Percentiles rank a stretch among this genome's conserved stretches.
Conservation (phyloP, 2,888 invertebrate species). For the Julus scanicus region DNA sequence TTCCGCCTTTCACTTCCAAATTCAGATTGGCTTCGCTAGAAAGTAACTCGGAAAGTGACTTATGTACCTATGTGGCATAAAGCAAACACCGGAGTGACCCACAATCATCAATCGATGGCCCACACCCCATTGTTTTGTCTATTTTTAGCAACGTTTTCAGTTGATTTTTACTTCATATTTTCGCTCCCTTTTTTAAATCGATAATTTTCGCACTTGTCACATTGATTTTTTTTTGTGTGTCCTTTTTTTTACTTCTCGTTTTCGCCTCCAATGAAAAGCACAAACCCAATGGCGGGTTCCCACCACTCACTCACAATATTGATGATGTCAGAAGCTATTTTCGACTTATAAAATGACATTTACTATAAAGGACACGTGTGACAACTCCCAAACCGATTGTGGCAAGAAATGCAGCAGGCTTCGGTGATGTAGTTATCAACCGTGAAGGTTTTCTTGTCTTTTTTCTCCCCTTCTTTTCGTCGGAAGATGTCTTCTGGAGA, state of each 20-base stretch:
- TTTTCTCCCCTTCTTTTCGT: not conserved
- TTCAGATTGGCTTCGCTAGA: not conserved
- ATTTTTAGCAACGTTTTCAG: constrained; percentile 25
- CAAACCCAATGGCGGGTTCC: constrained; percentile 20
- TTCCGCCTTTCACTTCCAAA: too few relatives aligned
- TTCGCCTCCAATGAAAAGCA: not conserved
- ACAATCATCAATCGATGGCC: constrained; percentile 17
- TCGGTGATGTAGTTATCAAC: not conserved
- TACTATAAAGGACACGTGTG: constrained; percentile 19
- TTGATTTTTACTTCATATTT: not conserved
- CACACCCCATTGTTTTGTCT: constrained; percentile 18
- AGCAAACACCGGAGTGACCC: not conserved
- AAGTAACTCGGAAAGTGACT: constrained; percentile 16
- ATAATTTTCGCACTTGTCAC: constrained; percentile 33
- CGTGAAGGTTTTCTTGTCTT: constrained; percentile 6
- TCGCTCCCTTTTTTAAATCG: not conserved
- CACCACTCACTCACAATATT: constrained; percentile 6
- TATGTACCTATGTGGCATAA: not conserved
- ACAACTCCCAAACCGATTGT: constrained; percentile 25
- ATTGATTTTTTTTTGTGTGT: not conserved
- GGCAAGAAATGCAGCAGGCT: not conserved
- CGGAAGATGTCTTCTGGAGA: constrained; percentile 25
- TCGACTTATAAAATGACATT: constrained; percentile 33
- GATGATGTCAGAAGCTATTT: constrained; percentile 21
- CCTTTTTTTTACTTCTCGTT: not conserved